Conservation (phyloP, 2,113 vertebrate species). For the Tenrec ecaudatus region DNA sequence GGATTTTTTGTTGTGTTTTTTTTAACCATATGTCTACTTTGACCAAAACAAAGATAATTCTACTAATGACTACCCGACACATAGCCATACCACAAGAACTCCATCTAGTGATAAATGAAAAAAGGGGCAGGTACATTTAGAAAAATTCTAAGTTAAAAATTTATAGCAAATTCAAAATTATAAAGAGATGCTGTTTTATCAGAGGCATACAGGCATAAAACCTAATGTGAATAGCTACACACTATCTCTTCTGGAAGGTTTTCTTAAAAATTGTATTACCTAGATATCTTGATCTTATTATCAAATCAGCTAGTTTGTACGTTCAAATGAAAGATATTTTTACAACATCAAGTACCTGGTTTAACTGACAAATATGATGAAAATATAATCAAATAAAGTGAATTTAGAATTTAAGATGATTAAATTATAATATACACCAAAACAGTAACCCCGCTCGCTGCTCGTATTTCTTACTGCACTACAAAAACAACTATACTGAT, state of each 20-base stretch:
- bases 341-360: slow-evolving; percentile 5
- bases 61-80: slow-evolving; percentile 22
- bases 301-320: background rate
- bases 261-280: background rate
- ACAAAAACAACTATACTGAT: background rate
- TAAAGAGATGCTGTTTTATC: background rate
- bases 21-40: background rate
- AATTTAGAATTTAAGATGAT: slow-evolving; percentile 24
- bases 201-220: slow-evolving; percentile 44
- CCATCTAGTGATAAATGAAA: slow-evolving; percentile 71
- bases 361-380: slow-evolving; percentile 39
- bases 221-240: background rate
- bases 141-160: background rate
- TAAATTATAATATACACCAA: slow-evolving; percentile 40
- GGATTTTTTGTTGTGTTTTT: background rate
- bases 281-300: slow-evolving; percentile 34
- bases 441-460: background rate
- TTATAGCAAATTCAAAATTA: slow-evolving; percentile 10
- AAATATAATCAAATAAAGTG: background rate
- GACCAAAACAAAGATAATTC: slow-evolving; percentile 44
- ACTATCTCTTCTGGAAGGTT: slow-evolving; percentile 36
- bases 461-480: slow-evolving; percentile 11
- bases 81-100: slow-evolving; percentile 37
- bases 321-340: background rate
- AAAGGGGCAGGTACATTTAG: slow-evolving; percentile 37